Evolutionary conservation across 2,888 invertebrate species (phyloP), one percentile per base, ranked within the genome.

Genomic region (Parapristionchus giblindavisi): DNA sequence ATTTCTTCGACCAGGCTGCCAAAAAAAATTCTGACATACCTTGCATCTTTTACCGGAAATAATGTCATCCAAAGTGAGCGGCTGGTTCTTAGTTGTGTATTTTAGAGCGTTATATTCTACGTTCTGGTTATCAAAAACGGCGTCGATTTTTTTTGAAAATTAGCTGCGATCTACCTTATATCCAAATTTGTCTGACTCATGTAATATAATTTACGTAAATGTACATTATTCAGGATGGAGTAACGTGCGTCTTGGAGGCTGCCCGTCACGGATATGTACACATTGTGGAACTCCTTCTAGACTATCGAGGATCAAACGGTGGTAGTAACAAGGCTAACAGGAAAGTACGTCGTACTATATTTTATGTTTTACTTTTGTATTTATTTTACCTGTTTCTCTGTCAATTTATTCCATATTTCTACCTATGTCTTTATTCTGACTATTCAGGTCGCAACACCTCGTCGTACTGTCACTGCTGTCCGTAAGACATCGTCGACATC

Each of bases 221-320:
- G n/a, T n/a, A n/a, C n/a, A n/a, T n/a, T n/a, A n/a, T 78, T 21
- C 84, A 92, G 92, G 98, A 99, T 90, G 96, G 96, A 89, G 95
- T 96, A 78, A 97, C 96, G 74, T 98, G 97, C 93, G 91, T 99
- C 83, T 97, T 99, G 85, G 98, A 99, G 90, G 98, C 97, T 70
- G 94, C 98, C 65, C 96, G 96, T 90, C 96, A 97, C 68, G 98
- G 98, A 0, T 97, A 98, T 90, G 95, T 96, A 32, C 93, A 92
- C 82, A 96, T 99, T 76, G 97, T 98, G 77, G 94, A 95, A 89
- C 91, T 97, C 85, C 90, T 99, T 82, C 92, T 99, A 81, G 97
- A 98, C 90, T 71, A 40, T 34, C 14, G 40, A 0, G 60, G 34
- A 0, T 24, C 36, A 17, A 38, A 52, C 14, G 21, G 40, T 4